phyloP scores from a whole-genome alignment of 2,113 vertebrate genomes.

The Trematomus loennbergii region DNA sequence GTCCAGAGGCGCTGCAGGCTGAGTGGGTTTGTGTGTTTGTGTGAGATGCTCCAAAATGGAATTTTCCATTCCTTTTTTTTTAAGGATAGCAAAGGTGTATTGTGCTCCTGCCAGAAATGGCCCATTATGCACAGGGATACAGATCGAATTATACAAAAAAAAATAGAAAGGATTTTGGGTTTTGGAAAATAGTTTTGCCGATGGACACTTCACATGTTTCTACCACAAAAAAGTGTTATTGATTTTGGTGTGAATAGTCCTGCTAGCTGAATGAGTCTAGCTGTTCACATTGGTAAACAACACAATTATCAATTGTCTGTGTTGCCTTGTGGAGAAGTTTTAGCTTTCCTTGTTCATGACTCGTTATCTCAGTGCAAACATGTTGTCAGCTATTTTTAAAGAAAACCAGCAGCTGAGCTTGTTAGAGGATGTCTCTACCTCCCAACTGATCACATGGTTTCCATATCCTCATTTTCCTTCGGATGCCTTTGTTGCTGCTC shows the following conservation, averaged over 20 bases:
- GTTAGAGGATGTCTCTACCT: conserved; percentile 14
- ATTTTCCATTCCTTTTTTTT: conserved; percentile 45
- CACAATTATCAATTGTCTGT: neutral
- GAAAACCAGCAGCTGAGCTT: conserved; percentile 12
- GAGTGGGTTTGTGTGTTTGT: conserved; percentile 8
- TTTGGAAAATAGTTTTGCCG: neutral
- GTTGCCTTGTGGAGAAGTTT: conserved; percentile 8
- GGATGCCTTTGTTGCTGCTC: conserved; percentile 2
- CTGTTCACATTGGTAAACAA: neutral
- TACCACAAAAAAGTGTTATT: neutral
- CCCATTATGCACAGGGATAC: neutral
- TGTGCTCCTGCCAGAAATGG: neutral
- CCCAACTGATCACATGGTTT: conserved; percentile 8
- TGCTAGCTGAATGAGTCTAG: neutral
- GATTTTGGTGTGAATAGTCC: neutral
- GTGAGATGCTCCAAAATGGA: conserved; percentile 49
- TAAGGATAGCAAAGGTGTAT: conserved; percentile 1
- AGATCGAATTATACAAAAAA: neutral
- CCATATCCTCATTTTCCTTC: neutral
- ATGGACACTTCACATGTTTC: neutral
- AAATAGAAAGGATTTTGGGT: neutral
- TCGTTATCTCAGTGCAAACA: neutral
- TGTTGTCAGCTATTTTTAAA: conserved; percentile 3
- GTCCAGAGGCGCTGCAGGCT: conserved; percentile 55
- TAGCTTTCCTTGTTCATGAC: neutral